Evolutionary conservation across 2,888 invertebrate genomes (phyloP), one percentile per base, ranked within the genome.

Genomic region (Hirtodrosophila histrioides): DNA sequence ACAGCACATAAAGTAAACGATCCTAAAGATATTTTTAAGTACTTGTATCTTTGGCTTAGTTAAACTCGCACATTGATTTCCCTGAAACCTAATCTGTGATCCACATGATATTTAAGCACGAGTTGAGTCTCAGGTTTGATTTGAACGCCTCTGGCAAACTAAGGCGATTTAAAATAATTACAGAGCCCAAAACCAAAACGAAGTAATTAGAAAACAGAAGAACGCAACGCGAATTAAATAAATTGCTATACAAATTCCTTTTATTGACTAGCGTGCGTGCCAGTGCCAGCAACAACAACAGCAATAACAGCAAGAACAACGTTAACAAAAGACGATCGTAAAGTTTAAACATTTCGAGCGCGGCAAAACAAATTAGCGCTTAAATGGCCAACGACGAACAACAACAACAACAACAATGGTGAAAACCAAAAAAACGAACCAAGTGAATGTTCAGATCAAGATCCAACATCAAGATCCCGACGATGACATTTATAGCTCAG

Each of bases 211-310:
- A 68, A 65, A 37, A 12, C 27, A 24, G 36, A 55, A 49, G 51
- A 66, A 61, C 72, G 57, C 57, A 64, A 71, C 36, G 51, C 46
- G 55, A 69, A 80, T 67, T 69, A 61, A 75, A 78, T 65, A 77
- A 80, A 84, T 81, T 78, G 81, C 85, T 74, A 61, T 55, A 80
- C 85, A 68, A 82, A 54, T 66, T 60, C 35, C 29, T 78, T 81
- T 83, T 67, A 83, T 83, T 77, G 86, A 80, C 54, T 69, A 9
- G 61, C 62, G 77, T 83, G 83, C 80, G 86, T 86, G 79, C 66
- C 63, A 46, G 43, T n/a, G n/a, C n/a, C 48, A 63, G 62, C 41
- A 68, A 41, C 44, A 58, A 51, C 17, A 35, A 40, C 33, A 40
- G n/a, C 45, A 58, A 43, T 33, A 7, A 31, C 17, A 17, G 17